A percentile compares a stretch with the other conserved stretches of the same genome.
These are phyloP conservation scores for Megalonaias nervosa DNA, from an alignment of 1,140 invertebrate species.

Conservation along the genomic window DNA sequence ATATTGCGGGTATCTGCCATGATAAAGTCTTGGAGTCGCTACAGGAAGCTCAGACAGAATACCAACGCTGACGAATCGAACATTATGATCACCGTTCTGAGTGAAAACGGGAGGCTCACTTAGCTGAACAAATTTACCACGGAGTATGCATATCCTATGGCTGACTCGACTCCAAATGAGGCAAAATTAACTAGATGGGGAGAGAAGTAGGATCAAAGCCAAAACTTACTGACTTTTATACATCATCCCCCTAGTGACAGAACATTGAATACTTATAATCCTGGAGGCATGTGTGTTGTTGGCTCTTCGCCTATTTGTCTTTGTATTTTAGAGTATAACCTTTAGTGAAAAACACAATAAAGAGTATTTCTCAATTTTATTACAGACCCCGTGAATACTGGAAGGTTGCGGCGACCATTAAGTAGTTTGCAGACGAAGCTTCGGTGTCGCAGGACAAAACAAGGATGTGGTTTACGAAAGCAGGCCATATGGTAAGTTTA, in stretches of 20 bases:
- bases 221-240: constrained; percentile 14
- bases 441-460: constrained; percentile 12
- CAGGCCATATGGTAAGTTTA: constrained; percentile 36
- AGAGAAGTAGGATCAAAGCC: not conserved
- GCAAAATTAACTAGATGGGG: not conserved
- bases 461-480: constrained; percentile 19
- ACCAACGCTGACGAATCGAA: not conserved
- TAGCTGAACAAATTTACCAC: not conserved
- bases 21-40: constrained; percentile 18
- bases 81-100: constrained; percentile 6
- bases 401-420: not conserved
- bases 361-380: constrained; percentile 4
- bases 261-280: no score
- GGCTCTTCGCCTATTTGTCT: no score
- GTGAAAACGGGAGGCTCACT: not conserved
- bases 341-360: no score
- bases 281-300: no score
- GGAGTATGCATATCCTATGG: not conserved
- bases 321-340: no score
- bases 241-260: not conserved
- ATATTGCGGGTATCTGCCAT: not conserved
- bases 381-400: constrained; percentile 26
- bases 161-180: not conserved
- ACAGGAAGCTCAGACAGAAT: constrained; percentile 2
- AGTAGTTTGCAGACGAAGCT: constrained; percentile 14